Evolutionary conservation across 2,888 invertebrate species (phyloP), one percentile per base, ranked within the genome.

Genomic region (Netelia melanura): DNA sequence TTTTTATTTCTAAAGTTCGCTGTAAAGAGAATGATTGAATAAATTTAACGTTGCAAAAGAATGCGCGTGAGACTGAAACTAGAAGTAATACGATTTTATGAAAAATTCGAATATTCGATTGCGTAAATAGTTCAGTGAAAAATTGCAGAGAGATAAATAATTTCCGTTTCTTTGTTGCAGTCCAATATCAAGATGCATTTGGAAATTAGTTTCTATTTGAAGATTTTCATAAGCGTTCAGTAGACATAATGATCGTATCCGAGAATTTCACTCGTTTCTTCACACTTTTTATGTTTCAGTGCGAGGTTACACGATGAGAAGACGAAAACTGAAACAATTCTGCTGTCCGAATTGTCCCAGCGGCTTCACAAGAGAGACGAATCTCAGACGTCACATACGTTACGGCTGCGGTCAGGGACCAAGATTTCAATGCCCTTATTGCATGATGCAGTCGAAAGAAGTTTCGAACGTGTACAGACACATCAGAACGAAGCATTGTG

Each of bases 331-430:
- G 14, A 83, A 83, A 23, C 62, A 44, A 56, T 83, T 79, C 44
- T 83, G 78, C 72, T 83, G 89, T 76, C 78, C 78, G n/a, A 87
- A 87, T 71, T 91, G 90, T 56, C 85, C 89, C 30, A 88, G 88
- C 43, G 86, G 83, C 68, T 91, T 89, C 81, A 85, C 83, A 43
- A 76, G 80, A 30, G 82, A 81, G 30, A 72, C 70, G 9, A 86
- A 86, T 71, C 81, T 91, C 75, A 88, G 90, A 6, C 87, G 89
- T 9, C 92, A 92, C 82, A 83, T 90, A 56, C 91, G 89, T 71
- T 90, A 89, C 72, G 92, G 90, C 61, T 91, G 92, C 83, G 90
- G 91, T 8, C 88, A 89, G 68, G 88, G 88, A 43, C 89, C 88
- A 17, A 86, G 87, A 75, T 88, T 89, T 67, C 82, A 86, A 61